Percentiles rank a stretch among this genome's conserved stretches.
phyloP scores from a whole-genome alignment of 1,140 invertebrate genomes.

The Zaprionus vittiger region DNA sequence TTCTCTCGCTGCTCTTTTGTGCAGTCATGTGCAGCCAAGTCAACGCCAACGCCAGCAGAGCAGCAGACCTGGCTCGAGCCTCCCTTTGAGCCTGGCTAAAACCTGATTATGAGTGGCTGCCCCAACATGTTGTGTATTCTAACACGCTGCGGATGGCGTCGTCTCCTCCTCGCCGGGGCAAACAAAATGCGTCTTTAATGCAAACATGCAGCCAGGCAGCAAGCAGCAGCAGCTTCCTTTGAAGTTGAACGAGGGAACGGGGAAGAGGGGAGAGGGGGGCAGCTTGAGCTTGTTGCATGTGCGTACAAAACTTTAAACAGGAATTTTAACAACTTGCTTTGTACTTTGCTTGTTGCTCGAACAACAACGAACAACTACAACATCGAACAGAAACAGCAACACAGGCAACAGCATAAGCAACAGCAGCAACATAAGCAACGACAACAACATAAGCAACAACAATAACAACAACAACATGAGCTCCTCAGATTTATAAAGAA shows the following conservation, averaged over 20 bases:
- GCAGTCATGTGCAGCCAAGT: slow-evolving; percentile 69
- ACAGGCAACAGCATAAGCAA: slow-evolving; percentile 48
- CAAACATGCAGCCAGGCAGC: slow-evolving; percentile 71
- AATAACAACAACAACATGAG: slow-evolving; percentile 46
- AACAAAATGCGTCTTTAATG: slow-evolving; percentile 82
- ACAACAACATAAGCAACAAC: slow-evolving; percentile 46
- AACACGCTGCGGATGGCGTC: slow-evolving; percentile 77
- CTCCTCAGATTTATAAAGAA: slow-evolving; percentile 73
- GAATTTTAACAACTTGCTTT: slow-evolving; percentile 83
- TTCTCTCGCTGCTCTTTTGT: slow-evolving; percentile 59
- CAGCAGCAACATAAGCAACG: slow-evolving; percentile 52
- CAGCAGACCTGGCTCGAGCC: slow-evolving; percentile 28
- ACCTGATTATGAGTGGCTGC: slow-evolving; percentile 79
- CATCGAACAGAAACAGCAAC: slow-evolving; percentile 58
- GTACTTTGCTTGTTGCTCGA: slow-evolving; percentile 74
- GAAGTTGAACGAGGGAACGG: slow-evolving; percentile 43
- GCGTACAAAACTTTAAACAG: slow-evolving; percentile 82
- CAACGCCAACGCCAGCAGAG: slow-evolving; percentile 53
- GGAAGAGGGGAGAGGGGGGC: slow-evolving; percentile 12
- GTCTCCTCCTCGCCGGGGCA: slow-evolving; percentile 51
- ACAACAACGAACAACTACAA: slow-evolving; percentile 48
- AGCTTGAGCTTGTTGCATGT: slow-evolving; percentile 64
- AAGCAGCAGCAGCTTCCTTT: slow-evolving; percentile 68
- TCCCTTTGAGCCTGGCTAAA: slow-evolving; percentile 61
- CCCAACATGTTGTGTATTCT: slow-evolving; percentile 79